Evolutionary conservation across 2,888 invertebrate genomes (phyloP).

Genomic region (Endotricha flammealis): DNA sequence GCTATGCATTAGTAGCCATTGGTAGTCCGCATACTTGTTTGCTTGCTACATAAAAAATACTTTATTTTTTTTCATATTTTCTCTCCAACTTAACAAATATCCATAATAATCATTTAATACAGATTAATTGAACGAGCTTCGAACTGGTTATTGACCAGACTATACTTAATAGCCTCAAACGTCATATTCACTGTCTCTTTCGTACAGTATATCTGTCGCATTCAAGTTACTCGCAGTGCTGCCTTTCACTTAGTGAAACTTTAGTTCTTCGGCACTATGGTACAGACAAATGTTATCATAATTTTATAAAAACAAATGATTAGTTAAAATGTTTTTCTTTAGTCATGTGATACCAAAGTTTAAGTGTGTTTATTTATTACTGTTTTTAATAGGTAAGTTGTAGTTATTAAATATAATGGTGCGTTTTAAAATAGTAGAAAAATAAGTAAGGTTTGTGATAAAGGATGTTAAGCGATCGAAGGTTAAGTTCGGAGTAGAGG

Average conservation of each 20-base stretch:
- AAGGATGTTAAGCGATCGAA: too few species aligned
- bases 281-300: conserved; percentile 7
- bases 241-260: conserved; percentile 63
- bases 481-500: too few species aligned
- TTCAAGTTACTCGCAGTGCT: conserved; percentile 33
- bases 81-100: too few species aligned
- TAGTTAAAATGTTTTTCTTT: conserved; percentile 37
- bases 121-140: too few species aligned
- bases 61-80: too few species aligned
- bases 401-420: too few species aligned
- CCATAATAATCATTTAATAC: too few species aligned
- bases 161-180: conserved; percentile 22
- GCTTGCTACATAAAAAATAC: too few species aligned
- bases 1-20: too few species aligned
- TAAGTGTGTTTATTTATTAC: conserved; percentile 41
- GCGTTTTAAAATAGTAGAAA: too few species aligned
- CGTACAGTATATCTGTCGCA: conserved; percentile 32
- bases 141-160: conserved; percentile 16
- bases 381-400: conserved; percentile 39
- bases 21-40: too few species aligned
- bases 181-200: conserved; percentile 34
- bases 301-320: conserved; percentile 10
- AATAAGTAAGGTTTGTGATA: too few species aligned
- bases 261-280: conserved; percentile 12
- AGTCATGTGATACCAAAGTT: conserved; percentile 63